A percentile compares a stretch with the other conserved stretches of the same genome.
phyloP scores from a whole-genome alignment of 2,888 invertebrate genomes.

The Leptinotarsa peninsularis region DNA sequence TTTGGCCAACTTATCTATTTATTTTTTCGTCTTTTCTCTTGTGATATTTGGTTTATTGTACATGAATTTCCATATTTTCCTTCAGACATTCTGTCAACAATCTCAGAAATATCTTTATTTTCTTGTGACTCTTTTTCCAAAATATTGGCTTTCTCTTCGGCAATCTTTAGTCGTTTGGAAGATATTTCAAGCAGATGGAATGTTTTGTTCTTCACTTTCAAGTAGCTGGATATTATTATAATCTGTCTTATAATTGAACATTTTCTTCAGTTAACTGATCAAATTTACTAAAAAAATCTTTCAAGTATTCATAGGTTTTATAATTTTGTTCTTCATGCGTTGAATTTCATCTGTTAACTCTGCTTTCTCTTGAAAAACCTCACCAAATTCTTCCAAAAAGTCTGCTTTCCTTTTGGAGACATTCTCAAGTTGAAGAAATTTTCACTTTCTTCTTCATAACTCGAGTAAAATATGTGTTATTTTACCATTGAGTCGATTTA shows the following conservation, averaged over 20 bases:
- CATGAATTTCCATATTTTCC: constrained; percentile 40
- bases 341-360: constrained; percentile 28
- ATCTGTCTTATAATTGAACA: constrained; percentile 24
- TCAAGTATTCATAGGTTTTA: constrained; percentile 31
- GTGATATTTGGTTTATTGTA: constrained; percentile 32
- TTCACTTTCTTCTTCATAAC: constrained; percentile 34
- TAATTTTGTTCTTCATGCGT: constrained; percentile 36
- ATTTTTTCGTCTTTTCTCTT: constrained; percentile 32
- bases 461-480: constrained; percentile 14
- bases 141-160: constrained; percentile 37
- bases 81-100: constrained; percentile 42
- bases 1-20: constrained; percentile 24
- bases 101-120: constrained; percentile 42
- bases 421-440: constrained; percentile 41
- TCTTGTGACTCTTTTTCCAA: constrained; percentile 39
- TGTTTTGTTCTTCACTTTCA: constrained; percentile 34
- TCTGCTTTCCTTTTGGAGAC: constrained; percentile 38
- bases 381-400: constrained; percentile 42
- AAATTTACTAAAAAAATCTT: constrained; percentile 33
- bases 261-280: constrained; percentile 32
- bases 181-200: constrained; percentile 31
- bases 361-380: constrained; percentile 40
- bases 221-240: constrained; percentile 27
- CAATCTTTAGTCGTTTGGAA: constrained; percentile 28
- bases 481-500: neutral